Evolutionary conservation across 2,888 invertebrate species (phyloP), one percentile per base, ranked within the genome.

Genomic region (Monoplex corrugatus): DNA sequence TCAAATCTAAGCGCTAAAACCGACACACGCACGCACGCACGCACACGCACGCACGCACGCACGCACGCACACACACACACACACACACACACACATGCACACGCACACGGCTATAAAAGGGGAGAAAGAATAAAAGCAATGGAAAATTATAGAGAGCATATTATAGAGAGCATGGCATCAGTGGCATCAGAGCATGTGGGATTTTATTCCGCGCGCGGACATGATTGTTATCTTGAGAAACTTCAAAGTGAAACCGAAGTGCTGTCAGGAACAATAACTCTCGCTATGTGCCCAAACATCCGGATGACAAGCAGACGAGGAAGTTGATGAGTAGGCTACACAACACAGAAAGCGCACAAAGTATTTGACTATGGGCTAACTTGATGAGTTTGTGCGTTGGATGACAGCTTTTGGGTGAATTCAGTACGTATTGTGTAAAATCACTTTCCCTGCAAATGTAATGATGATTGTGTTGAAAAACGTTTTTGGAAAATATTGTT

Each of bases 221-320:
- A 23, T 57, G 16, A 28, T 2, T 2, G 19, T 57, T 16, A 23
- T 57, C 28, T 57, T 16, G 19, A 57, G 19, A 16, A 23, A 28
- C 28, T 16, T 23, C 16, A 57, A 13, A 2, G 2, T 35, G 35
- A 16, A 16, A 13, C 38, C 3, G 35, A 13, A 50, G 50, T 8
- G 10, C 50, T 50, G 3, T 40, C 13, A 80, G 43, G 78, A 80
- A 80, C 43, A 28, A 32, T 80, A 80, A 80, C 78, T 80, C 78
- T 80, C 32, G 43, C 23, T n/a, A n/a, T n/a, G n/a, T n/a, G n/a
- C n/a, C n/a, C n/a, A n/a, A 28, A 28, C 40, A 80, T 80, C 78
- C 78, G 78, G 78, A 8, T 10, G 23, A 80, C 23, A 28, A 80
- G 28, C 78, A 80, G 78, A 80, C 78, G 78, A 80, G 78, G 78